Evolutionary conservation across 2,797 vertebrate genomes (phyloP).

Genomic region (Delichon dasypus): DNA sequence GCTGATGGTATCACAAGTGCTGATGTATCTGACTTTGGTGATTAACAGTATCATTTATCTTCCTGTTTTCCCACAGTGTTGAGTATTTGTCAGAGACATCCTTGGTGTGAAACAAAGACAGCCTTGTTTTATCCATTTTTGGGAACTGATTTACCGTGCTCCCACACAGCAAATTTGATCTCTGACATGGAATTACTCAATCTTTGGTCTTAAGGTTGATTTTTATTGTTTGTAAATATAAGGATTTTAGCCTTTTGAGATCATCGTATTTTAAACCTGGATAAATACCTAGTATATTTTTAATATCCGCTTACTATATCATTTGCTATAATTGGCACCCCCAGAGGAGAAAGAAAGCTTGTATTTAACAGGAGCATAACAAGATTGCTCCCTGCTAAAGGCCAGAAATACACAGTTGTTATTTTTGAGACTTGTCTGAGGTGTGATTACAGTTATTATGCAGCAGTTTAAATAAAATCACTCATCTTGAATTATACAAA

Average conservation of each 20-base stretch:
- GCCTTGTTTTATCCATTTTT: neutral
- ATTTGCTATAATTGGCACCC: neutral
- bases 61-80: neutral
- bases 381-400: neutral
- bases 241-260: neutral
- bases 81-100: neutral
- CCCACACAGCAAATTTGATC: neutral
- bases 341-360: neutral
- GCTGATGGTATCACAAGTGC: neutral
- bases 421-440: neutral
- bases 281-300: neutral
- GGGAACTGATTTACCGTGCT: neutral
- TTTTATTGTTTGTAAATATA: neutral
- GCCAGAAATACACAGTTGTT: conserved; percentile 4
- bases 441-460: conserved; percentile 48
- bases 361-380: neutral
- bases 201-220: neutral
- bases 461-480: neutral
- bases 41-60: neutral
- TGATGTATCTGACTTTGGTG: neutral
- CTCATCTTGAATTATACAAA: neutral
- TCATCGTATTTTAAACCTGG: neutral
- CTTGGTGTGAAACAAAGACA: neutral
- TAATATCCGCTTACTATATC: neutral
- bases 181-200: neutral